Conservation (phyloP, 2,888 invertebrate species). For the Pammene fasciana region DNA sequence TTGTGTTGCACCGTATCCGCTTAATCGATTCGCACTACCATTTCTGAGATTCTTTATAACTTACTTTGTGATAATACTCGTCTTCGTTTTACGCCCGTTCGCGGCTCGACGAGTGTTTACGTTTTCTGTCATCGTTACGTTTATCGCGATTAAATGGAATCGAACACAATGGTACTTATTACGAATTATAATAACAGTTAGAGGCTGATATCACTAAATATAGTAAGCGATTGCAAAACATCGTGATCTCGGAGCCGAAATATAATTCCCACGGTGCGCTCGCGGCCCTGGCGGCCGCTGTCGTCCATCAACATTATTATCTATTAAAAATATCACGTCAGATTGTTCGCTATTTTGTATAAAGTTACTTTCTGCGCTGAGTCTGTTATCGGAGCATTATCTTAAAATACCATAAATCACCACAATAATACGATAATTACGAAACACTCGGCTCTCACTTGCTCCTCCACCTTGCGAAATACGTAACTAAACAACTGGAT, state of each 20-base stretch:
- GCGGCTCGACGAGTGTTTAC: slow-evolving; percentile 41
- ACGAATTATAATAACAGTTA: slow-evolving; percentile 56
- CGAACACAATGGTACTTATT: slow-evolving; percentile 40
- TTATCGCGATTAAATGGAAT: slow-evolving; percentile 37
- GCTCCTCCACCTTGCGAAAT: slow-evolving; percentile 54
- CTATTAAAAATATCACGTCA: slow-evolving; percentile 83
- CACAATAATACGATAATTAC: slow-evolving; percentile 71
- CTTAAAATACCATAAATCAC: slow-evolving; percentile 77
- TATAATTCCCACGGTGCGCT: slow-evolving; percentile 78
- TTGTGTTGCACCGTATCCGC: slow-evolving; percentile 40
- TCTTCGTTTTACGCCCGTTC: slow-evolving; percentile 42
- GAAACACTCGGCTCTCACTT: slow-evolving; percentile 60
- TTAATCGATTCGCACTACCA: slow-evolving; percentile 44
- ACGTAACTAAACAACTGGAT: slow-evolving; percentile 45
- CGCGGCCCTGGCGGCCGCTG: slow-evolving; percentile 61
- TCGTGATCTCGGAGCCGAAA: slow-evolving; percentile 71
- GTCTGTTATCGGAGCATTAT: slow-evolving; percentile 69
- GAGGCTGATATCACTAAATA: slow-evolving; percentile 59
- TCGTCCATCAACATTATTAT: slow-evolving; percentile 82
- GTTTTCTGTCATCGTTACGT: slow-evolving; percentile 40
- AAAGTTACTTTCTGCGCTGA: slow-evolving; percentile 74
- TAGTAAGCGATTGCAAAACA: slow-evolving; percentile 74
- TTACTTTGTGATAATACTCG: slow-evolving; percentile 43
- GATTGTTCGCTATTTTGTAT: slow-evolving; percentile 81
- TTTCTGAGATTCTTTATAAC: slow-evolving; percentile 47